Evolutionary conservation across 53 echinoderm and acorn worm genomes (phyloP).

Genomic region (Paelopatides confundens): DNA sequence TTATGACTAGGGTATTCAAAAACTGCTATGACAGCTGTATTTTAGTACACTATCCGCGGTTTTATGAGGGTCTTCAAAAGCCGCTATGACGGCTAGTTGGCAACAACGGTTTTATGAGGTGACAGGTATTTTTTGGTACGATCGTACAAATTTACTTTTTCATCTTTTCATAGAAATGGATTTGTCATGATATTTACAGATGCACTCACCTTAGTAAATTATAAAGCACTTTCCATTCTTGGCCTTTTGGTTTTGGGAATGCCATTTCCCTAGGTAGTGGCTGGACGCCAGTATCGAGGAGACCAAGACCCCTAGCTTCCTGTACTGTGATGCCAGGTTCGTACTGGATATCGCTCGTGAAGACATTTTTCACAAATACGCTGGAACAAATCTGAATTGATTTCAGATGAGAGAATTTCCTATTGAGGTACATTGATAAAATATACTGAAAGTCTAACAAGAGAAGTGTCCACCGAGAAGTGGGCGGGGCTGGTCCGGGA

Average conservation of each 20-base stretch:
- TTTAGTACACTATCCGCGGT: too few relatives aligned
- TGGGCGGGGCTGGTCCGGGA: constrained; percentile 91
- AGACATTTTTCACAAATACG: constrained; percentile 89
- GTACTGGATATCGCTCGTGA: constrained; percentile 96
- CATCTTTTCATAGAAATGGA: neutral
- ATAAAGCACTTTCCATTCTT: constrained; percentile 81
- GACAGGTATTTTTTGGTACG: too few relatives aligned
- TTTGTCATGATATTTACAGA: too few relatives aligned
- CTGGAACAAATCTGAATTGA: constrained; percentile 89
- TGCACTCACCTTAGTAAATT: constrained; percentile 81
- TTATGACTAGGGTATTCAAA: too few relatives aligned
- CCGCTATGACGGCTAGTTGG: too few relatives aligned
- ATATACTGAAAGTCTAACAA: constrained; percentile 95
- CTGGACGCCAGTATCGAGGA: constrained; percentile 84
- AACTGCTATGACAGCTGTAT: neutral
- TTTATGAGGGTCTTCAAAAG: too few relatives aligned
- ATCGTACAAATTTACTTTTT: neutral
- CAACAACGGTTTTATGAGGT: too few relatives aligned
- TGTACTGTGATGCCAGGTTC: constrained; percentile 86
- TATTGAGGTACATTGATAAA: constrained; percentile 97
- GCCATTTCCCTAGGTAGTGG: constrained; percentile 96
- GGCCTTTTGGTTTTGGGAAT: constrained; percentile 85
- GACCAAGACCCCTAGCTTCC: constrained; percentile 85
- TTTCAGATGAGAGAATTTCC: constrained; percentile 90
- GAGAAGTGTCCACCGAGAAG: constrained; percentile 84